phyloP scores from a whole-genome alignment of 2,113 vertebrate species.

The Illadopsis cleaveri region DNA sequence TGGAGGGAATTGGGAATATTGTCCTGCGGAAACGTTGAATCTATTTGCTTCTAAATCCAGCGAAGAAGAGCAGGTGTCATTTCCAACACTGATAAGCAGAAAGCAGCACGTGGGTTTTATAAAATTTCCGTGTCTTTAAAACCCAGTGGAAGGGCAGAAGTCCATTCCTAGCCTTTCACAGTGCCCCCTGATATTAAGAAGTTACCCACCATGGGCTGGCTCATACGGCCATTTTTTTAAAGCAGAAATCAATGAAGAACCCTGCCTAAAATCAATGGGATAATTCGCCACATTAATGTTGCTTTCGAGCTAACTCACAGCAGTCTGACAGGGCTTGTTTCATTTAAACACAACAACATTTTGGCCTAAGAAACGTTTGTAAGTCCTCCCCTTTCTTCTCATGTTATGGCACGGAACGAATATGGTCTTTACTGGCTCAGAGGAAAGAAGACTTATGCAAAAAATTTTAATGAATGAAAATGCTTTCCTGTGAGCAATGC shows the following conservation, averaged over 20 bases:
- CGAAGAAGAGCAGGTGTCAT: neutral
- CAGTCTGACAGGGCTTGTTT: neutral
- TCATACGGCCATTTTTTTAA: neutral
- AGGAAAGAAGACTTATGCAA: neutral
- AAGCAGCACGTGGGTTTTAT: neutral
- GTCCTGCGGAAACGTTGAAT: neutral
- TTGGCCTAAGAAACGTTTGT: neutral
- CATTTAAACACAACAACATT: neutral
- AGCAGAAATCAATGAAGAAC: slow-evolving; percentile 52
- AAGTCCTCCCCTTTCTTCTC: neutral
- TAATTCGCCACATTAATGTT: slow-evolving; percentile 49
- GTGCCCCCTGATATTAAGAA: neutral
- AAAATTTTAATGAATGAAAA: slow-evolving; percentile 25
- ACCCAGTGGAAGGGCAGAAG: neutral
- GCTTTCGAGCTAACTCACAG: slow-evolving; percentile 31
- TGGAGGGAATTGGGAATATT: slow-evolving; percentile 35
- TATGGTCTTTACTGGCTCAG: neutral
- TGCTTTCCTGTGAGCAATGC: neutral
- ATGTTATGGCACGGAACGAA: neutral
- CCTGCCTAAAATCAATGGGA: slow-evolving; percentile 61
- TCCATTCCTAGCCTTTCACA: neutral
- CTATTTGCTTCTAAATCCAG: slow-evolving; percentile 28
- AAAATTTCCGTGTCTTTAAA: neutral
- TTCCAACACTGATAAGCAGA: neutral
- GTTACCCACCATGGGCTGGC: neutral